phyloP scores from a whole-genome alignment of 2,888 invertebrate species.

The Drosophila pullipes region DNA sequence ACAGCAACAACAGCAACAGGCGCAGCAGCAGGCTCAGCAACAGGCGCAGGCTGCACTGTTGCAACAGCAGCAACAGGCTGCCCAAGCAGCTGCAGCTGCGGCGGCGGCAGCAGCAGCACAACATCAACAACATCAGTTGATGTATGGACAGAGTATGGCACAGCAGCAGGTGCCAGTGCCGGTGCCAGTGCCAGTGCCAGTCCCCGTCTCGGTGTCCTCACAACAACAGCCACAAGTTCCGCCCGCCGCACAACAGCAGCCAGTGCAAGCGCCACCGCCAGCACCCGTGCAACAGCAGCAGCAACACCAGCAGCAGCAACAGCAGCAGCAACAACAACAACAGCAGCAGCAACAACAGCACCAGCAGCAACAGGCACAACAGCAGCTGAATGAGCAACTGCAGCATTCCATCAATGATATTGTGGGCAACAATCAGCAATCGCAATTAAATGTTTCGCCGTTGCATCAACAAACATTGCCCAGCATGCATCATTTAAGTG shows the following conservation, averaged over 20 bases:
- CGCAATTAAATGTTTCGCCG: slow-evolving; percentile 85
- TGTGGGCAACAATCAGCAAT: slow-evolving; percentile 86
- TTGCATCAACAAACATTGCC: slow-evolving; percentile 77
- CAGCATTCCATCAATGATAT: slow-evolving; percentile 85
- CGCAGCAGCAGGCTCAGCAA: slow-evolving; percentile 64
- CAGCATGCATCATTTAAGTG: slow-evolving; percentile 72
- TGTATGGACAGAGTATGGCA: slow-evolving; percentile 71
- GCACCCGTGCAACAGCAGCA: slow-evolving; percentile 72
- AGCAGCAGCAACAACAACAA: slow-evolving; percentile 41
- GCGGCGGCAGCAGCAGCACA: slow-evolving; percentile 67
- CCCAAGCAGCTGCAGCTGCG: slow-evolving; percentile 66
- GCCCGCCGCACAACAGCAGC: slow-evolving; percentile 35
- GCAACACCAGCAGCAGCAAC: slow-evolving; percentile 29
- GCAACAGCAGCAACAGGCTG: slow-evolving; percentile 62
- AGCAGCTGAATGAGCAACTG: slow-evolving; percentile 84
- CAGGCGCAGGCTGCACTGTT: slow-evolving; percentile 75
- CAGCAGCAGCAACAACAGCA: slow-evolving; percentile 43
- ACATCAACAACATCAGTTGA: slow-evolving; percentile 81
- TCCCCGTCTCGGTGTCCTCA: slow-evolving; percentile 61
- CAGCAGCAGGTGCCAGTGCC: slow-evolving; percentile 66
- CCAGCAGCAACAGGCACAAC: slow-evolving; percentile 65
- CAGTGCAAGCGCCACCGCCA: slow-evolving; percentile 70
- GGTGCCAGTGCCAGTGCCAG: slow-evolving; percentile 58
- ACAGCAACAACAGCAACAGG: slow-evolving; percentile 62
- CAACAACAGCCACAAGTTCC: slow-evolving; percentile 72